phyloP scores from a whole-genome alignment of 2,888 invertebrate genomes.

The Drosophila flavopinicola region DNA sequence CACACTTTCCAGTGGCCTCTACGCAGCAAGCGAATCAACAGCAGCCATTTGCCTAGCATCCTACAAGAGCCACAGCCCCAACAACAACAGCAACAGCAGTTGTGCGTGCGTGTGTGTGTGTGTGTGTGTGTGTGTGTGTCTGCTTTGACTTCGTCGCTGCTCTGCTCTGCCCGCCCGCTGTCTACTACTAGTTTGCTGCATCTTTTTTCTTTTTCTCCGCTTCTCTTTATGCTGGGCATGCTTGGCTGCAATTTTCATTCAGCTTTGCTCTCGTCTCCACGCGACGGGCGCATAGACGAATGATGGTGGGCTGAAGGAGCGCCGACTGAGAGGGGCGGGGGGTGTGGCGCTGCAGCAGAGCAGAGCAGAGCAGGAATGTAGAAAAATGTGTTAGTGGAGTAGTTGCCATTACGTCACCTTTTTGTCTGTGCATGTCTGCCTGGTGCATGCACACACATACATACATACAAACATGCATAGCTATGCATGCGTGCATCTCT shows the following conservation, averaged over 20 bases:
- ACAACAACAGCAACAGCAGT: slow-evolving; percentile 4
- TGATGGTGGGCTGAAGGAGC: neutral
- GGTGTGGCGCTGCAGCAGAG: too few species aligned
- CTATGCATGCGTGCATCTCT: too few species aligned
- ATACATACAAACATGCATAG: too few species aligned
- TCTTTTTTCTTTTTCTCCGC: slow-evolving; percentile 4
- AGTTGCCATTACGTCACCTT: slow-evolving; percentile 84
- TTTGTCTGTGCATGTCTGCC: slow-evolving; percentile 34
- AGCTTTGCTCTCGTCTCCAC: slow-evolving; percentile 45
- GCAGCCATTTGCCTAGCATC: slow-evolving; percentile 58
- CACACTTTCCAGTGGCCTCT: slow-evolving; percentile 46
- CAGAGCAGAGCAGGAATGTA: slow-evolving; percentile 84
- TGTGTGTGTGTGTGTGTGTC: slow-evolving; percentile 12
- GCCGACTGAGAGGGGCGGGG: neutral
- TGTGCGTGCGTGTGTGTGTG: slow-evolving; percentile 21
- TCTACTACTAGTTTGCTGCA: slow-evolving; percentile 32
- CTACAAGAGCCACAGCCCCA: slow-evolving; percentile 24
- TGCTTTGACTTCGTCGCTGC: too few species aligned
- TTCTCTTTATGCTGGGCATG: slow-evolving; percentile 38
- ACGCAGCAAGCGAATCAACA: slow-evolving; percentile 39
- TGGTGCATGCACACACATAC: neutral
- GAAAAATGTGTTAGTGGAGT: slow-evolving; percentile 85
- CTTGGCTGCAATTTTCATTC: slow-evolving; percentile 59
- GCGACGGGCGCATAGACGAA: slow-evolving; percentile 22
- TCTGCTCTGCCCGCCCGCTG: slow-evolving; percentile 8